Evolutionary conservation across 2,888 invertebrate genomes (phyloP).

Genomic region (Agonopterix subpropinquella): DNA sequence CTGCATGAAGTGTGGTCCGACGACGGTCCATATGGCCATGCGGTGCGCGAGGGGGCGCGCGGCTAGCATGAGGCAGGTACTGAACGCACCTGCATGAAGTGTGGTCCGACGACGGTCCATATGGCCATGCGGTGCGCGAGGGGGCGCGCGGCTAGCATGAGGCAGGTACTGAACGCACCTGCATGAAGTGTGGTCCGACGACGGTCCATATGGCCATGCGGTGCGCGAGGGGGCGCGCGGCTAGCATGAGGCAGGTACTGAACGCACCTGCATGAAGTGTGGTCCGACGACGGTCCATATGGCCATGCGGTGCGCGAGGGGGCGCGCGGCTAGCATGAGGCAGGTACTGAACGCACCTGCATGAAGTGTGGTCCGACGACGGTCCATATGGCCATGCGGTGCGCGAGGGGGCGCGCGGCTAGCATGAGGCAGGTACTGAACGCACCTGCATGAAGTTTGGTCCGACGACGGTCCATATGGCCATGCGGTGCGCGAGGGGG

Average conservation of each 20-base stretch:
- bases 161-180: too few species aligned
- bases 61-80: too few species aligned
- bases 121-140: conserved; percentile 93
- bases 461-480: conserved; percentile 93
- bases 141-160: too few species aligned
- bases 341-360: conserved; percentile 87
- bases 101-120: conserved; percentile 95
- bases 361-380: conserved; percentile 95
- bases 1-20: conserved; percentile 96
- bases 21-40: conserved; percentile 94
- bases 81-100: conserved; percentile 91
- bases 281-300: conserved; percentile 95
- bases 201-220: conserved; percentile 95
- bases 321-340: too few species aligned
- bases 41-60: conserved; percentile 93
- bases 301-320: conserved; percentile 92
- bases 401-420: conserved; percentile 92
- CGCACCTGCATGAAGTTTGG: conserved; percentile 95
- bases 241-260: too few species aligned
- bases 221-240: conserved; percentile 92
- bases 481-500: conserved; percentile 93
- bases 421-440: too few species aligned
- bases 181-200: conserved; percentile 94
- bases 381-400: conserved; percentile 95
- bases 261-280: conserved; percentile 91